Base-by-base conservation (phyloP, 2,113 vertebrate genomes). In the Neolamprologus devosi region DNA sequence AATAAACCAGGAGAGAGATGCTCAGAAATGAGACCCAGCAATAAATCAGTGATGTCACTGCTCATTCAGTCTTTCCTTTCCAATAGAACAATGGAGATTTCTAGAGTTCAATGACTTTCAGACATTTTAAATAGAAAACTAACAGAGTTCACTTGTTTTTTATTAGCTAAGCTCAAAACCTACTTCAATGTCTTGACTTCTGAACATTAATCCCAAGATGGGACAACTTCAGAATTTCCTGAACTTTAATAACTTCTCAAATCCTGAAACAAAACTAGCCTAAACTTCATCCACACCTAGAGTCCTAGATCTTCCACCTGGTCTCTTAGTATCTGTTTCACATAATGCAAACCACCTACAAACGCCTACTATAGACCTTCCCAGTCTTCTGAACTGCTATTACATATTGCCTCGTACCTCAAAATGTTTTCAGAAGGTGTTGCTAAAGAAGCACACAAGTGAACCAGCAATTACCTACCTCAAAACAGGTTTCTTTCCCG, bases 1-100 rank as follows among this genome's bases (percentile, higher is more conserved):
- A 96, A 95, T 86, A 92, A 95, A 91, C 92, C 14, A 16, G 40
- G 26, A 65, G 86, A 85, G 79, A 89, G 86, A 93, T 86, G 84
- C 60, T 86, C 84, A 70, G 78, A 90, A 87, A 92, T 16, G 7
- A 83, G 83, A 65, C 28, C 26, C 42, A 63, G 75, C 37, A 79
- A 88, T 92, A 93, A 89, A 89, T 87, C 90, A 89, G 87, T 93
- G 94, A 96, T 85, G 92, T 95, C 94, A 94, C 86, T 8, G 82
- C 60, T 23, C 63, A 14, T 75, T 87, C 17, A 30, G 57, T 85
- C 83, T 86, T 92, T 93, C 91, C 89, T 91, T 80, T 88, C 42
- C 33, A 45, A 53, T 14, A 49, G 79, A 91, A 94, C 93, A 92
- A 93, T 93, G 68, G 90, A 19, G 54, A 90, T 94, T 87, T 95